phyloP scores from a whole-genome alignment of 2,888 invertebrate species.

The Nezara viridula region DNA sequence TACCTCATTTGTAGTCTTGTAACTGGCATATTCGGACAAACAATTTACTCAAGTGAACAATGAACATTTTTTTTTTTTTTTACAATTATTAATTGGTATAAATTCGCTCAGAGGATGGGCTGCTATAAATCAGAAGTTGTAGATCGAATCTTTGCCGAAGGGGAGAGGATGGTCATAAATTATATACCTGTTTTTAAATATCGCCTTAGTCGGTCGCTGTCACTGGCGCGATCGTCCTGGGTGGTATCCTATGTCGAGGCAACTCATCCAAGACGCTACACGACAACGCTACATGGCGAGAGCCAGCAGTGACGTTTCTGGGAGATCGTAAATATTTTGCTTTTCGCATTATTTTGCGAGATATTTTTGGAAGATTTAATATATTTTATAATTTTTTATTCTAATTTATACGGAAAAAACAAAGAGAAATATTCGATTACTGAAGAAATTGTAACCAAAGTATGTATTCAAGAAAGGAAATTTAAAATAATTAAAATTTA shows the following conservation, averaged over 20 bases:
- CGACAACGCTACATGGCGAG: constrained; percentile 4
- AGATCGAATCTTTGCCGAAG: constrained; percentile 3
- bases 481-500: too few species aligned
- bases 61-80: neutral
- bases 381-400: too few species aligned
- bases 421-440: too few species aligned
- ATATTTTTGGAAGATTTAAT: neutral
- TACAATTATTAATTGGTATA: constrained; percentile 8
- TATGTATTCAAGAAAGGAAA: too few species aligned
- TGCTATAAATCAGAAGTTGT: neutral
- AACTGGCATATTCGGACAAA: neutral
- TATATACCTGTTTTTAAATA: constrained; percentile 39
- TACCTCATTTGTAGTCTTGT: too few species aligned
- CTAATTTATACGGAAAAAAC: too few species aligned
- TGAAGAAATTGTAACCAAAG: too few species aligned
- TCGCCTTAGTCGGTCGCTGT: constrained; percentile 38
- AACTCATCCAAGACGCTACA: neutral
- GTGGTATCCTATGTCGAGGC: constrained; percentile 26
- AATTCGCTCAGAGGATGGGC: constrained; percentile 4
- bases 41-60: neutral
- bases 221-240: constrained; percentile 35
- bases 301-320: neutral
- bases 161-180: constrained; percentile 30
- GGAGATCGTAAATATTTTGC: neutral
- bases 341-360: neutral